Conservation (phyloP, 2,888 invertebrate species). For the Macrosiphum euphorbiae region DNA sequence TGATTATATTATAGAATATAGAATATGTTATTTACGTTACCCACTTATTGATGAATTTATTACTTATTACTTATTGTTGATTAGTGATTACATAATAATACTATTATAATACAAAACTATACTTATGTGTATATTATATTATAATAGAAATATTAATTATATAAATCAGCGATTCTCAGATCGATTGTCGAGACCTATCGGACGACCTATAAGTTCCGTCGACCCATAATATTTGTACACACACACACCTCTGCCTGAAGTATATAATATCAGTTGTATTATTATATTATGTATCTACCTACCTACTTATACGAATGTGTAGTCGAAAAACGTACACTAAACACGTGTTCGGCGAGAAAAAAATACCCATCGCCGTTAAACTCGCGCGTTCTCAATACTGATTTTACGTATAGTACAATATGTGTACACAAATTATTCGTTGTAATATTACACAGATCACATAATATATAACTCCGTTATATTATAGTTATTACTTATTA, state of each 20-base stretch:
- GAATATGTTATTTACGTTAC: neutral
- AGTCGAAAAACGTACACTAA: constrained; percentile 27
- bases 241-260: neutral
- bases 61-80: too few relatives aligned
- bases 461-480: neutral
- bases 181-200: constrained; percentile 32
- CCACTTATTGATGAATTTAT: neutral
- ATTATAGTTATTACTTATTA: neutral
- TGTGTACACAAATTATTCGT: neutral
- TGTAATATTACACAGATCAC: neutral
- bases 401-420: neutral
- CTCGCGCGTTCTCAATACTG: neutral
- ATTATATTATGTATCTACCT: too few relatives aligned
- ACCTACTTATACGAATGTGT: neutral
- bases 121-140: neutral
- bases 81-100: neutral
- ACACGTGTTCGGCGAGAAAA: constrained; percentile 27
- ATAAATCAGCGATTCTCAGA: constrained; percentile 28
- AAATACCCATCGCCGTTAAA: neutral
- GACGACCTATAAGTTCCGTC: constrained; percentile 24
- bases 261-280: neutral
- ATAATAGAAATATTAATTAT: constrained; percentile 6
- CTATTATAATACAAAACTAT: neutral
- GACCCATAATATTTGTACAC: constrained; percentile 41
- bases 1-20: neutral